Base-by-base conservation (phyloP, 2,888 invertebrate genomes). In the Exocentrus adspersus region DNA sequence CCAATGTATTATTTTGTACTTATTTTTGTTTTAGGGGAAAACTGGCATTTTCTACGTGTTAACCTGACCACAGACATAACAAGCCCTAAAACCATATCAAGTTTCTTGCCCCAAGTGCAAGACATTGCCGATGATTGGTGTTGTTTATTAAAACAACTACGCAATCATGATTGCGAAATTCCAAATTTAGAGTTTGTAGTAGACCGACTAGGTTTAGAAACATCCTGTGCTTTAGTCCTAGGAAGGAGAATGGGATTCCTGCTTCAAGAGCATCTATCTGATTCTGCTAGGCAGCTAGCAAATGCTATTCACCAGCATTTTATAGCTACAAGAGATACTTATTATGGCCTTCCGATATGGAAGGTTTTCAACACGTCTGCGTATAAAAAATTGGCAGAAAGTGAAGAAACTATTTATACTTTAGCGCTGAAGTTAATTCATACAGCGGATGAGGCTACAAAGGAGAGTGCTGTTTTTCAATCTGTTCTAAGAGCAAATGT, bases 331-430 rank as follows among this genome's bases (percentile, higher is more conserved):
- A 85, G 93, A 60, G 94, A 94, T 78, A 92, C 93, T 0, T 92
- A 90, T 80, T 94, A 91, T 79, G 93, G 93, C 0, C 86, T 92
- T 32, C 93, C 93, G 0, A 81, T 92, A 58, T 94, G 94, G 94
- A 94, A 94, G 82, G 86, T 92, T 65, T 87, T 90, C 12, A 89
- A 90, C 0, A 93, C 93, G 0, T 83, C 86, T 50, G 86, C 91
- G 0, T 95, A 94, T 79, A 86, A 85, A 56, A 87, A 88, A 2
- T 88, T 94, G 68, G 87, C 87, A 10, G 82, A 86, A 66, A 90
- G 91, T 80, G 94, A 95, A 80, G 92, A 93, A 75, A 87, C 87
- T 59, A 91, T 94, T 78, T 93, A 94, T 80, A 76, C 77, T 21
- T 88, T 93, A 80, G 91, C 92, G 76, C 90, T 92, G 20, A 91